phyloP scores from a whole-genome alignment of 1,140 invertebrate species.

The Pissodes strobi region DNA sequence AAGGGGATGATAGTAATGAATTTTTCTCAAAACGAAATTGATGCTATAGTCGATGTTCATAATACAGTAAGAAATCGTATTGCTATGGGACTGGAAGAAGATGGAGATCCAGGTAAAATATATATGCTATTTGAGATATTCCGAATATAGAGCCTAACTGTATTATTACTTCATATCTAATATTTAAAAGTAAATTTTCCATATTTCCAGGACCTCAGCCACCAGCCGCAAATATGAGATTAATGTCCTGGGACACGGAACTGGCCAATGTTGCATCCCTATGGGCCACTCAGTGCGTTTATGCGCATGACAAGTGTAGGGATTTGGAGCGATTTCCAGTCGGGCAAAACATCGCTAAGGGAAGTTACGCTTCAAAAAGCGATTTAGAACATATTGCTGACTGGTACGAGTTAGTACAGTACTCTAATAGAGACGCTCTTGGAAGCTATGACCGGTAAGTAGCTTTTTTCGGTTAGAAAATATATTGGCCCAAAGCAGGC shows the following conservation, averaged over 20 bases:
- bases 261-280: constrained; percentile 63
- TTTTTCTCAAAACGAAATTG: constrained; percentile 46
- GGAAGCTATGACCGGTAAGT: constrained; percentile 5
- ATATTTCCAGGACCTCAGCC: constrained; percentile 57
- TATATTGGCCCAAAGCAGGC: too few relatives aligned
- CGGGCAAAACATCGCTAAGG: constrained; percentile 52
- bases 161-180: too few relatives aligned
- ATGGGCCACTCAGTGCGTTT: constrained; percentile 67
- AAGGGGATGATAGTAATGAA: constrained; percentile 42
- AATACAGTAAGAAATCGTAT: constrained; percentile 58
- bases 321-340: constrained; percentile 55
- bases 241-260: constrained; percentile 66
- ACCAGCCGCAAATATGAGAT: constrained; percentile 61
- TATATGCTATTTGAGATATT: too few relatives aligned
- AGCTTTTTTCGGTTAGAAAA: too few relatives aligned
- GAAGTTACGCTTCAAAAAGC: constrained; percentile 43
- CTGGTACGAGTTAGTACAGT: constrained; percentile 46
- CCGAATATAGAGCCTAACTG: too few relatives aligned
- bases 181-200: background rate
- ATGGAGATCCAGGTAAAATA: constrained; percentile 54
- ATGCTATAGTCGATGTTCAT: constrained; percentile 53
- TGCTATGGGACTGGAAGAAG: constrained; percentile 56
- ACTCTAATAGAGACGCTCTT: constrained; percentile 34
- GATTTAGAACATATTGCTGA: constrained; percentile 43
- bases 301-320: constrained; percentile 62